Evolutionary conservation across 2,797 vertebrate genomes (phyloP).

Genomic region (Sparus aurata): DNA sequence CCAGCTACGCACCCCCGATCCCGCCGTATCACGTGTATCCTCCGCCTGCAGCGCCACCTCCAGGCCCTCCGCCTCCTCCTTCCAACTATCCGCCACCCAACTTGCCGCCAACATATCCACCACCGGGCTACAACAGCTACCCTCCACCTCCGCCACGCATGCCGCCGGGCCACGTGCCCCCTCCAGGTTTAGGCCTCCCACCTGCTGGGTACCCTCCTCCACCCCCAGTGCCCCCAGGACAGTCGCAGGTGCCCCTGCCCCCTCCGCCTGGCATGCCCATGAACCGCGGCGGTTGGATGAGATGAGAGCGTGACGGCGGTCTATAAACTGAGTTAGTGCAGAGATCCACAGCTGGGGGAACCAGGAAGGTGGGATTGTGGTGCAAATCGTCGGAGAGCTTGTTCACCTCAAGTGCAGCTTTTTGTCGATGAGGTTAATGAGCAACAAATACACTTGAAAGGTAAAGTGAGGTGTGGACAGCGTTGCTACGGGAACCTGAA

Average conservation of each 20-base stretch:
- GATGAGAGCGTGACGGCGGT: conserved; percentile 80
- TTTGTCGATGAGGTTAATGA: conserved; percentile 5
- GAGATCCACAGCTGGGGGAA: conserved; percentile 3
- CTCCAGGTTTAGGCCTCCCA: conserved; percentile 92
- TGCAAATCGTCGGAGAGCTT: conserved; percentile 2
- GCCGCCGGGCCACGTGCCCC: conserved; percentile 90
- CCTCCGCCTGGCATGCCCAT: conserved; percentile 94
- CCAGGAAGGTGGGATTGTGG: conserved; percentile 26
- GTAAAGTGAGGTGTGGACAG: conserved; percentile 30
- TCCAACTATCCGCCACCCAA: conserved; percentile 87
- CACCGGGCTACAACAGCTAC: conserved; percentile 94
- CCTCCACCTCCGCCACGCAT: conserved; percentile 91
- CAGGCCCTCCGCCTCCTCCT: conserved; percentile 87
- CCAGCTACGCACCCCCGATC: conserved; percentile 90
- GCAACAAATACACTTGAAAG: conserved; percentile 17
- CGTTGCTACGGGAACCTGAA: conserved; percentile 33
- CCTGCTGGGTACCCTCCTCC: conserved; percentile 93
- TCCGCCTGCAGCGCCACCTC: conserved; percentile 89
- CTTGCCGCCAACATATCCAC: conserved; percentile 90
- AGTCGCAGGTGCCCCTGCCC: conserved; percentile 93
- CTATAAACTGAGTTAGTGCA: conserved; percentile 31
- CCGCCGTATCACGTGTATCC: conserved; percentile 91
- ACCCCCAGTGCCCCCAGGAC: conserved; percentile 91
- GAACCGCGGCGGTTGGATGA: conserved; percentile 94
- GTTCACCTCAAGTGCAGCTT: not conserved